These are phyloP conservation scores for Antedon mediterranea DNA, from an alignment of 53 echinoderm and acorn worm species.

Conservation along the genomic window DNA sequence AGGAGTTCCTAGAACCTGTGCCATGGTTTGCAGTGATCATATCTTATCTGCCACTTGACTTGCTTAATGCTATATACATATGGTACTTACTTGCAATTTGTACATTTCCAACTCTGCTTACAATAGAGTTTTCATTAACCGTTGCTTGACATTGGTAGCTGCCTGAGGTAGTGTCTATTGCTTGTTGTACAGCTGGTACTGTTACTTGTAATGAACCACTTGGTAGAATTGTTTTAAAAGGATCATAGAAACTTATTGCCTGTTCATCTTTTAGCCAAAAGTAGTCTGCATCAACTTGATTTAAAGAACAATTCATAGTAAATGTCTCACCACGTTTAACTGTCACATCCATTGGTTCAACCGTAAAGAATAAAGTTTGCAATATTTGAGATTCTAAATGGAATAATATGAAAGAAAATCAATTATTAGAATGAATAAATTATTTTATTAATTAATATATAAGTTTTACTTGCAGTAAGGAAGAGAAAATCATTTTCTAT, in stretches of 20 bases:
- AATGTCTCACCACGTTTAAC: neutral
- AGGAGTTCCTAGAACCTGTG: no score
- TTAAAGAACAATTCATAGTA: neutral
- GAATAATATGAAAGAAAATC: neutral
- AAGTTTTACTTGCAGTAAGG: no score
- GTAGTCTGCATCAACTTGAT: neutral
- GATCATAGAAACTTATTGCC: neutral
- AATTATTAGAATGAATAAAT: no score
- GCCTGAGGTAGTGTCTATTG: neutral
- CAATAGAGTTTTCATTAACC: neutral
- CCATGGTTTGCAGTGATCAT: no score
- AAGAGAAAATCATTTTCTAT: no score
- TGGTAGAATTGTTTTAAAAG: neutral
- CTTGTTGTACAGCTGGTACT: neutral
- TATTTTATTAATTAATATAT: no score
- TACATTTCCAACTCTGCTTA: neutral
- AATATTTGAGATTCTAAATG: neutral
- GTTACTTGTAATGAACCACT: neutral
- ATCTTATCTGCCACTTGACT: no score
- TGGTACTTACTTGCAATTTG: neutral
- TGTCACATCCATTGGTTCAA: neutral
- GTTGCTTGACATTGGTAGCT: neutral
- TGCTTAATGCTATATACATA: no score
- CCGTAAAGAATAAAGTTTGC: neutral
- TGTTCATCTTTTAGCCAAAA: neutral